These are phyloP conservation scores for Montipora efflorescens DNA, from an alignment of 64 coral and sea anemone species.

Conservation along the genomic window DNA sequence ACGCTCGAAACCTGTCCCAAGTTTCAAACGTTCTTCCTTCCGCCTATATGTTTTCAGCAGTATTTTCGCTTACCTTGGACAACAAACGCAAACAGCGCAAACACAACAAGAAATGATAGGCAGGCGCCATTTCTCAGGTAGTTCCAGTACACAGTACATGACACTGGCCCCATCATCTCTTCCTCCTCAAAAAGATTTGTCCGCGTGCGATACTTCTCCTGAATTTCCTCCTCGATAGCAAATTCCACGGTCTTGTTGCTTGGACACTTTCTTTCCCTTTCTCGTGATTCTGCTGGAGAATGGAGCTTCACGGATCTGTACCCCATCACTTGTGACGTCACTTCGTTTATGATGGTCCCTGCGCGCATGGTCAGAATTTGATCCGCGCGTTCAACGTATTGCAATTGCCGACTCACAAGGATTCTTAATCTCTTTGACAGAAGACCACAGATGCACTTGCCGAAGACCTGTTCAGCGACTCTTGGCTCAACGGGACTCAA, in stretches of 20 bases:
- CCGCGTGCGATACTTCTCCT: slow-evolving; percentile 26
- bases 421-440: slow-evolving; percentile 67
- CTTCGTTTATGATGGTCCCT: slow-evolving; percentile 71
- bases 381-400: slow-evolving; percentile 69
- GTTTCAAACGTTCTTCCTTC: neutral
- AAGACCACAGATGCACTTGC: slow-evolving; percentile 59
- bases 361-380: slow-evolving; percentile 75
- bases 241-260: slow-evolving; percentile 47
- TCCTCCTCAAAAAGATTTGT: slow-evolving; percentile 46
- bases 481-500: slow-evolving; percentile 39
- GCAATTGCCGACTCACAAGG: slow-evolving; percentile 69
- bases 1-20: too few relatives aligned
- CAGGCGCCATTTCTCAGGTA: slow-evolving; percentile 51
- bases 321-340: slow-evolving; percentile 73
- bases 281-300: neutral
- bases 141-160: slow-evolving; percentile 41
- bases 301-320: slow-evolving; percentile 72
- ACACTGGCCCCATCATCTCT: slow-evolving; percentile 44
- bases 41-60: too few relatives aligned
- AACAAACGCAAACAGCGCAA: slow-evolving; percentile 25
- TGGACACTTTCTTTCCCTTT: neutral
- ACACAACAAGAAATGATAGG: slow-evolving; percentile 40
- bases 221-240: slow-evolving; percentile 4
- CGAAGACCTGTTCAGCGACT: slow-evolving; percentile 70
- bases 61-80: slow-evolving; percentile 53